phyloP scores from a whole-genome alignment of 2,113 vertebrate genomes.

The Otis tarda region DNA sequence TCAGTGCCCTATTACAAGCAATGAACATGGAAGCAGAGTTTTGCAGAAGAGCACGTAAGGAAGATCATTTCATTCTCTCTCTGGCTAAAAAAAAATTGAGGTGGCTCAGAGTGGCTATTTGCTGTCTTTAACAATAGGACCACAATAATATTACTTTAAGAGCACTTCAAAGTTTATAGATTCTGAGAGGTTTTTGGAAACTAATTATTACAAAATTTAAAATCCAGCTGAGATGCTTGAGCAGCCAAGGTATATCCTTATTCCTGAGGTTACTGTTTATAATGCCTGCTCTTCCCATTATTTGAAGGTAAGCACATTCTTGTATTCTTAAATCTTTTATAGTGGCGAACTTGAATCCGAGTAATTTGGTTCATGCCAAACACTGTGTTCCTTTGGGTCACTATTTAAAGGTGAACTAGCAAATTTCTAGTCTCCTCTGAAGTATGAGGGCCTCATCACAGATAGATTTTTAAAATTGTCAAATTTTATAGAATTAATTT shows the following conservation, averaged over 20 bases:
- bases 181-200: not conserved
- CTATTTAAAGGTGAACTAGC: not conserved
- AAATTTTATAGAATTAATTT: not conserved
- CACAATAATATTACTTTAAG: not conserved
- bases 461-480: not conserved
- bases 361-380: not conserved
- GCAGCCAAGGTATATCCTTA: not conserved
- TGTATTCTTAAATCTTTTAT: not conserved
- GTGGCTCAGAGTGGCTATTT: not conserved
- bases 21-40: not conserved
- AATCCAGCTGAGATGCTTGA: constrained; percentile 2
- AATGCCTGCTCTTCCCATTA: not conserved
- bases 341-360: not conserved
- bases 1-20: not conserved
- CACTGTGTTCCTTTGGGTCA: not conserved
- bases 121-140: not conserved
- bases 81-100: not conserved
- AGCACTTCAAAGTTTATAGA: not conserved
- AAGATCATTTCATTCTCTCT: not conserved
- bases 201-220: constrained; percentile 7
- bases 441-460: not conserved
- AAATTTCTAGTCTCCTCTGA: not conserved
- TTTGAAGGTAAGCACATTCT: not conserved
- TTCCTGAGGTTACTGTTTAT: constrained; percentile 14
- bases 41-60: not conserved